Conservation (phyloP, 2,888 invertebrate genomes). For the Phrixothrix hirtus region DNA sequence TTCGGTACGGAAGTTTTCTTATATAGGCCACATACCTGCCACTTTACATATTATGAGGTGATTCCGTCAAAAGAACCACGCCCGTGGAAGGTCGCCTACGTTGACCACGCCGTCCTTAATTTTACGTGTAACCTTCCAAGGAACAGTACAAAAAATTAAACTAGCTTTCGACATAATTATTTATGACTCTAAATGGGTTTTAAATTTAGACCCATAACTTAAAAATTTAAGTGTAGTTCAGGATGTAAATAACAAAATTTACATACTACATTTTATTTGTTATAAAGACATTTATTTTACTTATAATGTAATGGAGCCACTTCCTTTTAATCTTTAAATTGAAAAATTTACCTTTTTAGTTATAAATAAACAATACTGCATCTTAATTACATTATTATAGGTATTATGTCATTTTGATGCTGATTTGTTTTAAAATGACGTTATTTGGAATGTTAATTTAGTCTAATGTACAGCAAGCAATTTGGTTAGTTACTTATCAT, state of each 20-base stretch:
- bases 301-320: slow-evolving; percentile 6
- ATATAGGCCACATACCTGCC: slow-evolving; percentile 34
- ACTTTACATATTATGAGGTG: slow-evolving; percentile 13
- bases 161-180: too few relatives aligned
- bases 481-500: background rate
- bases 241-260: too few relatives aligned
- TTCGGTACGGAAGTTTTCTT: slow-evolving; percentile 29
- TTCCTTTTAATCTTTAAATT: slow-evolving; percentile 1
- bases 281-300: too few relatives aligned
- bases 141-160: slow-evolving; percentile 18
- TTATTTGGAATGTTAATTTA: background rate
- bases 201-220: too few relatives aligned
- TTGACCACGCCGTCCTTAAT: slow-evolving; percentile 24
- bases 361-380: background rate
- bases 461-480: background rate
- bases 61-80: slow-evolving; percentile 32
- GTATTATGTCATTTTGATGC: too few relatives aligned
- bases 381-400: too few relatives aligned
- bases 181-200: too few relatives aligned
- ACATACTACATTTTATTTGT: too few relatives aligned
- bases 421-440: too few relatives aligned
- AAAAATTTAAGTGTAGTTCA: too few relatives aligned
- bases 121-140: slow-evolving; percentile 28
- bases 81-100: slow-evolving; percentile 35
- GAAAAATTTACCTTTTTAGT: background rate